Conservation (phyloP, 2,797 vertebrate genomes). For the Falco biarmicus region DNA sequence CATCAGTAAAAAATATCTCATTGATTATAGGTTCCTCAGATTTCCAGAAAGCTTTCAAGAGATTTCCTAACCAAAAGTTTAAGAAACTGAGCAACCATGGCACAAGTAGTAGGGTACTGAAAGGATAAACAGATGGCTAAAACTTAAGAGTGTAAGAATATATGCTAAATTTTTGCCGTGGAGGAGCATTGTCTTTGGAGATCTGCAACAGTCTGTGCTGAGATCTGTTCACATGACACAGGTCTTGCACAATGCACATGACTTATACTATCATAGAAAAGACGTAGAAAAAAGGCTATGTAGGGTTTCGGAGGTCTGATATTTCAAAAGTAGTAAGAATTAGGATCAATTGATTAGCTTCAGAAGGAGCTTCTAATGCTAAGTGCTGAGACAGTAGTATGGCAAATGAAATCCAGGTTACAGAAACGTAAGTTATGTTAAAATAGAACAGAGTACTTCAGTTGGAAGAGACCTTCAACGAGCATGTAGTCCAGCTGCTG, state of each 20-base stretch:
- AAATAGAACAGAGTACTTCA: neutral
- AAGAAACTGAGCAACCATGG: neutral
- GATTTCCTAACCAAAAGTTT: neutral
- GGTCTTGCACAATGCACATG: neutral
- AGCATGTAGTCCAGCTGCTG: neutral
- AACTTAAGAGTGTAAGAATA: neutral
- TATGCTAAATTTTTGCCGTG: neutral
- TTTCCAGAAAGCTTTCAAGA: neutral
- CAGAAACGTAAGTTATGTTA: neutral
- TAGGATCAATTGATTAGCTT: neutral
- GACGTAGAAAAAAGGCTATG: neutral
- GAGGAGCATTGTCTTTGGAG: neutral
- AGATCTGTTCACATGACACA: neutral
- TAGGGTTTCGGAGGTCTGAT: neutral
- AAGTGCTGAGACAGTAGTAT: neutral
- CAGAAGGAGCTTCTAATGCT: neutral
- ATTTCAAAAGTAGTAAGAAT: neutral
- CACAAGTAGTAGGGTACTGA: neutral
- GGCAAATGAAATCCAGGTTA: neutral
- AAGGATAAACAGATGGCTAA: neutral
- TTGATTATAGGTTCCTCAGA: neutral
- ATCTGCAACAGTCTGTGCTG: neutral
- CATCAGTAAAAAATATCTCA: neutral
- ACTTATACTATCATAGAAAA: neutral
- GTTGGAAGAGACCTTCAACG: rapidly evolving